Evolutionary conservation across 1,140 invertebrate genomes (phyloP), one percentile per base, ranked within the genome.

Genomic region (Panagrolaimus sp.): DNA sequence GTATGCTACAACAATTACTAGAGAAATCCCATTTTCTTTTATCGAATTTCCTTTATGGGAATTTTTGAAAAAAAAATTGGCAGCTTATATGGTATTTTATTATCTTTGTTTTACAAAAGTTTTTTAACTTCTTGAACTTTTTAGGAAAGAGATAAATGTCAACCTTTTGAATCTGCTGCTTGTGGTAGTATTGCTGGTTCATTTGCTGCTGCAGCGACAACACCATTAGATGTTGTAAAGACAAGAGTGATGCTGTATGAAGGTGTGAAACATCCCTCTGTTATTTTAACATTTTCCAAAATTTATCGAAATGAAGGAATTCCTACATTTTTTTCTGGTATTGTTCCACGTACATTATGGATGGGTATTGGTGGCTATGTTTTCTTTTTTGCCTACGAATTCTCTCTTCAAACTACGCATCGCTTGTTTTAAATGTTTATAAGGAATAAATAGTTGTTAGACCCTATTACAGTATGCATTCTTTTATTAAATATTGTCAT

Each of bases 1-100:
- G 1, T 77, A 73, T 84, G 85, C 89, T 1, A 93, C 90, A 24
- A 98, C 94, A 1, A 88, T 98, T 15, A 81, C 91, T 10, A 85
- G 95, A 73, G 95, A 98, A 80, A 88, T 97, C 75, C 95, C 95
- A 10, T 98, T 97, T 86, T 92, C 92, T 52, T 87, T 96, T 52
- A 90, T 97, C 70, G 93, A 98, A 85, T 92, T 95, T 86, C 94
- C 95, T 0, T 78, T 96, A 1, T 96, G 94, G 91, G 95, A 98
- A 84, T 88, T 88, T 77, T 86, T 96, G 15, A 98, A 97, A 80
- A 67, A 62, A 26, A 21, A 28, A 26, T 58, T 21, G 17, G 52
- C 52, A 26, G 52, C 52, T 21, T 28, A 58, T 24, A 58, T 26
- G 17, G 52, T 58, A 26, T 21, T 21, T 58, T 52, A 21, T 26